phyloP scores from a whole-genome alignment of 2,888 invertebrate genomes.

The Papilio elwesi region DNA sequence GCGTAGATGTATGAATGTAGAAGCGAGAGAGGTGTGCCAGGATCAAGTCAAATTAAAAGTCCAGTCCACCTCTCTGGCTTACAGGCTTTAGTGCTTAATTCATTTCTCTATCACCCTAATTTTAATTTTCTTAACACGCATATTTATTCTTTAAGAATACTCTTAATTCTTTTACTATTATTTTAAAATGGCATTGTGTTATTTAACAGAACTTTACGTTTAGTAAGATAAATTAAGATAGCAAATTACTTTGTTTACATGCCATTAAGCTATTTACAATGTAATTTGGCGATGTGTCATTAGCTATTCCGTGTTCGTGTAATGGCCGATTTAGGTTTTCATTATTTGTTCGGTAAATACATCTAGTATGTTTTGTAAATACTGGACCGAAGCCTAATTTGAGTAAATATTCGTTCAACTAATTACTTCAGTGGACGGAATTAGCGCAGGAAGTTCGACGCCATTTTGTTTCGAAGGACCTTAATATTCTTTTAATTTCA shows the following conservation, averaged over 20 bases:
- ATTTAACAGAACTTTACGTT: not conserved
- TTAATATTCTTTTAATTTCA: not conserved
- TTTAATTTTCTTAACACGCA: too few species aligned
- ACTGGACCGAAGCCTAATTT: conserved; percentile 22
- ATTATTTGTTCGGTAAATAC: conserved; percentile 29
- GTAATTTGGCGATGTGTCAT: conserved; percentile 24
- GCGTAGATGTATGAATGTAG: too few species aligned
- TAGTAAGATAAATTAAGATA: not conserved
- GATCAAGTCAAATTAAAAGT: too few species aligned
- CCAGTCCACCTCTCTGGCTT: too few species aligned
- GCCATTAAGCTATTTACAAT: conserved; percentile 1
- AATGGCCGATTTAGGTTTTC: conserved; percentile 31
- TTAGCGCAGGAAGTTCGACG: not conserved
- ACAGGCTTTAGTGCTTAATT: too few species aligned
- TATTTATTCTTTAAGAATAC: too few species aligned
- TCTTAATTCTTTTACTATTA: too few species aligned
- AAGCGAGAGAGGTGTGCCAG: too few species aligned
- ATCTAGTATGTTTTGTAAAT: not conserved
- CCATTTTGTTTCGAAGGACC: not conserved
- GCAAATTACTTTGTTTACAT: conserved; percentile 26
- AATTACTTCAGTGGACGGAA: conserved; percentile 11
- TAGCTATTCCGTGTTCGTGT: conserved; percentile 20
- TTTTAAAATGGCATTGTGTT: too few species aligned
- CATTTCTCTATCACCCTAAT: too few species aligned
- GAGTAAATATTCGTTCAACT: conserved; percentile 24